Percentiles rank a stretch among this genome's conserved stretches.
Conservation (phyloP, 2,888 invertebrate genomes). For the Pseudococcus viburni region DNA sequence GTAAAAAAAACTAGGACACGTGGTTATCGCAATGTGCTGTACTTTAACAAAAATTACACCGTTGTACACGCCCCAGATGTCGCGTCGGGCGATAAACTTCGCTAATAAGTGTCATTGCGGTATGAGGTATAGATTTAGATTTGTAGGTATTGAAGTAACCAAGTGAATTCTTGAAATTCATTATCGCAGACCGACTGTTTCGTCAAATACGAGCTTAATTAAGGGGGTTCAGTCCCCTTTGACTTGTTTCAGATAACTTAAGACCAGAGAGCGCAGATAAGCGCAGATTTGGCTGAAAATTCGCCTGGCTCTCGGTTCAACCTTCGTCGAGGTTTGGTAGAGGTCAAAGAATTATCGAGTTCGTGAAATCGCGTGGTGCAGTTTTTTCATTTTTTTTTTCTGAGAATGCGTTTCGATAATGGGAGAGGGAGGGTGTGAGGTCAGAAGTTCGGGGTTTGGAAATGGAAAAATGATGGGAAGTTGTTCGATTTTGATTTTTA, state of each 20-base stretch:
- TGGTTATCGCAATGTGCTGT: neutral
- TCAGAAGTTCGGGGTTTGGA: too few relatives aligned
- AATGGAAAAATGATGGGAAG: too few relatives aligned
- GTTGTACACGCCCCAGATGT: neutral
- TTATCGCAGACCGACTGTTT: too few relatives aligned
- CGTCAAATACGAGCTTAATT: too few relatives aligned
- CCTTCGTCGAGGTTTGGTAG: neutral
- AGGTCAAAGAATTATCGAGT: slow-evolving; percentile 25
- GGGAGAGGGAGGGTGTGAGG: too few relatives aligned
- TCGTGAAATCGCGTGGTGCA: neutral
- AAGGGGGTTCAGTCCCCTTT: neutral
- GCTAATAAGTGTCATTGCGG: neutral
- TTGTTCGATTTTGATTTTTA: too few relatives aligned
- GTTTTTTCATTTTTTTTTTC: neutral
- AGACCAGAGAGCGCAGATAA: neutral
- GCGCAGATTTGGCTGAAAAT: neutral
- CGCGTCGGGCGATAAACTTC: neutral
- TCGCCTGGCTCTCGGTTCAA: neutral
- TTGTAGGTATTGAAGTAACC: neutral
- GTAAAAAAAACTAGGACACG: slow-evolving; percentile 27
- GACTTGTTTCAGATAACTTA: neutral
- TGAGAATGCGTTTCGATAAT: neutral
- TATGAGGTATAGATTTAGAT: neutral
- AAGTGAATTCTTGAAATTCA: too few relatives aligned
- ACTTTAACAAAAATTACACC: neutral